Percentiles rank a stretch among this genome's conserved stretches.
Conservation (phyloP, 2,113 vertebrate species). For the Hippotragus niger region DNA sequence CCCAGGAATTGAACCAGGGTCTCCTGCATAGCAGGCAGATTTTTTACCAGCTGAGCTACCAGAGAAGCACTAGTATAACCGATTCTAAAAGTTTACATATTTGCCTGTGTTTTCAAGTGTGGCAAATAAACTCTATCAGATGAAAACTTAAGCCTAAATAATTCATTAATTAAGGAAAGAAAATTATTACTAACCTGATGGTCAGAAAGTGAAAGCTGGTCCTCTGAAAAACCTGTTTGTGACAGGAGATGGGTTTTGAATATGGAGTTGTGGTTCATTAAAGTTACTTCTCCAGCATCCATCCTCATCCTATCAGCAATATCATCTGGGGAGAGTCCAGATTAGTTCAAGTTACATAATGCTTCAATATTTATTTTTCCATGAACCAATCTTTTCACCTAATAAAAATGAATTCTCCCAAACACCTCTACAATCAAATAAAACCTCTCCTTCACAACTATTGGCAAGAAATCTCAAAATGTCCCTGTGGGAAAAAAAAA, state of each 20-base stretch:
- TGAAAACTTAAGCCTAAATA: constrained; percentile 34
- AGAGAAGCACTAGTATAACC: not conserved
- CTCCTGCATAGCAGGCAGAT: not conserved
- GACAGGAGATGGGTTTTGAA: constrained; percentile 69
- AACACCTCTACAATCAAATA: not conserved
- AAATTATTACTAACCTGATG: constrained; percentile 70
- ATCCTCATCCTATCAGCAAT: constrained; percentile 75
- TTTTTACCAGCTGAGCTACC: not conserved
- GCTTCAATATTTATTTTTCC: not conserved
- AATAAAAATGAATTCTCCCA: constrained; percentile 23
- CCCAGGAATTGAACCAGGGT: not conserved
- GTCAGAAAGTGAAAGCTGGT: constrained; percentile 60
- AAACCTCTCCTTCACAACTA: not conserved
- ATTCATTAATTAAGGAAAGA: not conserved
- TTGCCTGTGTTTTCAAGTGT: not conserved
- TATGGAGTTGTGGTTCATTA: constrained; percentile 66
- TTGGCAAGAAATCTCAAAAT: constrained; percentile 14
- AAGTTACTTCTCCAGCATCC: constrained; percentile 76
- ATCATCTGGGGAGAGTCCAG: constrained; percentile 49
- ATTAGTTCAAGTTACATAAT: constrained; percentile 33
- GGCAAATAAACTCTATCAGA: constrained; percentile 4
- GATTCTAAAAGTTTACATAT: constrained; percentile 11
- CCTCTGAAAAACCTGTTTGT: constrained; percentile 50
- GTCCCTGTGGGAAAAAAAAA: not conserved
- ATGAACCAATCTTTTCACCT: constrained; percentile 4